Conservation (phyloP, 2,113 vertebrate genomes). For the Campylomormyrus numenius region DNA sequence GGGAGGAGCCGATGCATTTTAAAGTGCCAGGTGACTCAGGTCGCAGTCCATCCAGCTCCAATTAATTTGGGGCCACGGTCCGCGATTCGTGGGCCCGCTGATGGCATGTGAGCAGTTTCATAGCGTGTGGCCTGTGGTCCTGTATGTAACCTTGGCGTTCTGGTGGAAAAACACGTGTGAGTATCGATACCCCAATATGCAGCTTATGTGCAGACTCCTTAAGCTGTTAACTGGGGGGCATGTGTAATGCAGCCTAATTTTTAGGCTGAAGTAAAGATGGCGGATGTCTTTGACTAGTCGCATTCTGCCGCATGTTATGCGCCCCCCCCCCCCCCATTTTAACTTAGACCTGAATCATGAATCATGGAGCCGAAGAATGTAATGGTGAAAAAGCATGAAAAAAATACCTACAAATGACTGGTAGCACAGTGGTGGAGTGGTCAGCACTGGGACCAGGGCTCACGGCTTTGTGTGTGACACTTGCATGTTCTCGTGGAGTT, state of each 20-base stretch:
- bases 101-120: not conserved
- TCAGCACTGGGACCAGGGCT: not conserved
- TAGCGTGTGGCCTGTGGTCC: not conserved
- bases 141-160: not conserved
- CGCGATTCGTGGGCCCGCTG: not conserved
- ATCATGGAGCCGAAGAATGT: not conserved
- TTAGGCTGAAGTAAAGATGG: not conserved
- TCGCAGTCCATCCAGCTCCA: conserved; percentile 16
- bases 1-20: conserved; percentile 19
- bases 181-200: not conserved
- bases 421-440: not conserved
- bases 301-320: not conserved
- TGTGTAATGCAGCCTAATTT: not conserved
- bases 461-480: not conserved
- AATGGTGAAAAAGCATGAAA: not conserved
- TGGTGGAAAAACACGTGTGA: not conserved
- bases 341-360: not conserved
- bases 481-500: not conserved
- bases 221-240: not conserved
- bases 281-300: not conserved
- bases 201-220: not conserved
- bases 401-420: not conserved
- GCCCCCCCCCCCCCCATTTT: not conserved
- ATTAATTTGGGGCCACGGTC: not conserved
- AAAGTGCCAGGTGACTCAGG: conserved; percentile 1